phyloP scores from a whole-genome alignment of 2,797 vertebrate genomes.

The Pagetopsis macropterus region DNA sequence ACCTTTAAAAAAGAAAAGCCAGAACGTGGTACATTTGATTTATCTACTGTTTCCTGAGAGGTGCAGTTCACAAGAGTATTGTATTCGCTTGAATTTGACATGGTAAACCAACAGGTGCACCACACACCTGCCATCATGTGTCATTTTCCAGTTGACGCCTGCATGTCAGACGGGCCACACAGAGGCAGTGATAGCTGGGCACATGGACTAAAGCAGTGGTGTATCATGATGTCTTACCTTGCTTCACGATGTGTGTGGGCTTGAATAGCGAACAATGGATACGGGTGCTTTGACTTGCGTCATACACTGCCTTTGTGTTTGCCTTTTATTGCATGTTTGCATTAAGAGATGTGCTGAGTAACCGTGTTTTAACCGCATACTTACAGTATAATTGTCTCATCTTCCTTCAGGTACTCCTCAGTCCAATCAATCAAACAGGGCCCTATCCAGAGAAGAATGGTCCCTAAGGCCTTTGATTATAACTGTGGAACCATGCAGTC shows the following conservation, averaged over 20 bases:
- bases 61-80: not conserved
- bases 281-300: not conserved
- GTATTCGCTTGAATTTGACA: not conserved
- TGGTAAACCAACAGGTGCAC: not conserved
- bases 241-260: not conserved
- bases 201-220: not conserved
- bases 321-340: not conserved
- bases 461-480: slow-evolving; percentile 77
- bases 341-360: not conserved
- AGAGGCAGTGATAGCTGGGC: not conserved
- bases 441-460: slow-evolving; percentile 82
- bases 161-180: too few relatives aligned
- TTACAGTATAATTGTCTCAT: not conserved
- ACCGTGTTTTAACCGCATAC: not conserved
- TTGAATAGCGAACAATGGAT: not conserved
- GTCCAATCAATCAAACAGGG: slow-evolving; percentile 79
- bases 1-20: not conserved
- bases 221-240: not conserved
- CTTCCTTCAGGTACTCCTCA: slow-evolving; percentile 74
- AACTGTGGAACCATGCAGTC: slow-evolving; percentile 52
- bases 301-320: not conserved
- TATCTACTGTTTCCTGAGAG: not conserved
- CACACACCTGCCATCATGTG: not conserved
- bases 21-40: not conserved
- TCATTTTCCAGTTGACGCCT: not conserved